Conservation (phyloP, 2,888 invertebrate species). For the Chloromyia formosa region DNA sequence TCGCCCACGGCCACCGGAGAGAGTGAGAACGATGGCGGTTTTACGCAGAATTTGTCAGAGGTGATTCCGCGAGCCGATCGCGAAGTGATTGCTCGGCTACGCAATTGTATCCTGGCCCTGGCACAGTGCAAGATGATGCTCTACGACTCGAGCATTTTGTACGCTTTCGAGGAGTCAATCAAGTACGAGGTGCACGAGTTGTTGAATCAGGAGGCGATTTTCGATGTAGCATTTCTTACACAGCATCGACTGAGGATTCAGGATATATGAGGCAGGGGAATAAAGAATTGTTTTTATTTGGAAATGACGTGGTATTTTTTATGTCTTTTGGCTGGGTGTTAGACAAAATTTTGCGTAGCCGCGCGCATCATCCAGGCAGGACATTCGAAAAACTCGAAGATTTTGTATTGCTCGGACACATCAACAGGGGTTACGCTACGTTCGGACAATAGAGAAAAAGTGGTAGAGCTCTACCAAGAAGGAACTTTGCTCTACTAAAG, state of each 20-base stretch:
- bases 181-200: constrained; percentile 83
- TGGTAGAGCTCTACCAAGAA: too few species aligned
- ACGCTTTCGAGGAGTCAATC: constrained; percentile 88
- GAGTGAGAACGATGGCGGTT: constrained; percentile 74
- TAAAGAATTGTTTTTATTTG: background rate
- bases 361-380: too few species aligned
- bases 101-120: constrained; percentile 89
- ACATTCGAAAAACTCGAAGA: too few species aligned
- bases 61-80: constrained; percentile 77
- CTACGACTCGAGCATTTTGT: constrained; percentile 90
- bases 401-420: too few species aligned
- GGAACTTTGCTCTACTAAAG: too few species aligned
- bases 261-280: constrained; percentile 48
- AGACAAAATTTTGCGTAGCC: too few species aligned
- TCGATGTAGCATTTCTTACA: constrained; percentile 82
- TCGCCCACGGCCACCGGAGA: constrained; percentile 74
- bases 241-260: constrained; percentile 74
- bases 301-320: too few species aligned
- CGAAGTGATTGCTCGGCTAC: constrained; percentile 85
- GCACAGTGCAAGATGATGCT: constrained; percentile 89
- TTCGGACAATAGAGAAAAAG: too few species aligned
- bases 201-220: constrained; percentile 83
- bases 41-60: constrained; percentile 78
- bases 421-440: too few species aligned
- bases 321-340: too few species aligned